These are phyloP conservation scores for Centropus bengalensis DNA, from an alignment of 2,113 vertebrate species.

Conservation along the genomic window DNA sequence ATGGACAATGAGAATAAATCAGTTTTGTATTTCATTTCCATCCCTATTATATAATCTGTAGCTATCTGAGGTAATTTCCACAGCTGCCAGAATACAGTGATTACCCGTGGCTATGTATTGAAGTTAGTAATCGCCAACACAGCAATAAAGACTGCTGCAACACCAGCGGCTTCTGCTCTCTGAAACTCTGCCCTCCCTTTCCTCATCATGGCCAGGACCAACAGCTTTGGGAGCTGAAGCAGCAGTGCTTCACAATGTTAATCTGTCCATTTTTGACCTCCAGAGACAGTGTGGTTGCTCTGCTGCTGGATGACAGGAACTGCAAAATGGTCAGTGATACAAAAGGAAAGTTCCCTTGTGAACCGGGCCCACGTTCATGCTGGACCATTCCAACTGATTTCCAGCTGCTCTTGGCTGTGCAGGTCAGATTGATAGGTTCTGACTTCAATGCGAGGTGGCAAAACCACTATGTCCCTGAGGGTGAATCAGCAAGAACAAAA, in stretches of 20 bases:
- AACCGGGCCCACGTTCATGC: accelerated
- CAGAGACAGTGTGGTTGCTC: neutral
- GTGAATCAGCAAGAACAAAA: accelerated
- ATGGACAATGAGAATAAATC: constrained; percentile 72
- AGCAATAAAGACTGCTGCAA: neutral
- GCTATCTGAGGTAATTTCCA: constrained; percentile 20
- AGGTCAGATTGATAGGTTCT: neutral
- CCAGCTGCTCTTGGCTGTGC: neutral
- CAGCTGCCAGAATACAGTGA: neutral
- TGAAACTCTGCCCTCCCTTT: neutral
- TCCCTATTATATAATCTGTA: neutral
- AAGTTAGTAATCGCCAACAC: neutral
- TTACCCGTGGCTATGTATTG: neutral
- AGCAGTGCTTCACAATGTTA: neutral
- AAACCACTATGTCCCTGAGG: neutral
- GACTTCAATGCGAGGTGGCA: accelerated
- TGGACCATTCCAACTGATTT: neutral
- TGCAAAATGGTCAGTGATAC: accelerated
- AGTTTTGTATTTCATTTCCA: constrained; percentile 59
- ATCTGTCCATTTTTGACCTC: neutral
- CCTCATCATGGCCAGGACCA: neutral
- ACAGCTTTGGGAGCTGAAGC: neutral
- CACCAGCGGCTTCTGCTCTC: neutral
- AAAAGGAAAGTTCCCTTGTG: neutral
- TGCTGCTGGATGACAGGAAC: accelerated